Base-by-base conservation (phyloP, 2,113 vertebrate species). In the Clarias batrachus region DNA sequence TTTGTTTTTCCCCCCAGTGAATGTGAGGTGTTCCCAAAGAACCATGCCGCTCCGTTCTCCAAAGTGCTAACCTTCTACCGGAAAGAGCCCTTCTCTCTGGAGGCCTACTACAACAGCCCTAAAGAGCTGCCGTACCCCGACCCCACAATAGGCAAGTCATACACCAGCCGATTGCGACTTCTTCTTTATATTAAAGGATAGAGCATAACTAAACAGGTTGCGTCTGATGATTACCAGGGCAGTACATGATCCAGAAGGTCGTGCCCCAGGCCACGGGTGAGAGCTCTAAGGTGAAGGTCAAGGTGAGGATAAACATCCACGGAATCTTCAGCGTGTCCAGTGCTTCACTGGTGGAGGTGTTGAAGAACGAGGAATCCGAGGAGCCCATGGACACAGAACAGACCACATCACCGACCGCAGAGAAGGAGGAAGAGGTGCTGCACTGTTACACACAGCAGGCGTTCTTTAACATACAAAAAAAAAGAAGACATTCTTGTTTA, bases 41-140 rank as follows among this genome's bases (percentile, higher is more conserved):
- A 98, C 92, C 98, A 99, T 14, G 89, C 97, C 82, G 96, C 97
- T 88, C 98, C 98, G 0, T 99, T 99, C 93, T 99, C 98, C 70
- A 99, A 98, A 94, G 98, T 99, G 71, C 95, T 99, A 90, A 98
- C 98, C 0, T 99, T 99, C 95, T 99, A 97, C 93, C 96, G 98
- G 85, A 99, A 95, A 92, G 98, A 99, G 54, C 96, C 97, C 11
- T 99, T 99, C 68, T 96, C 95, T 85, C 93, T 99, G 89, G 98
- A 99, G 90, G 98, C 97, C 0, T 98, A 97, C 90, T 99, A 99
- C 90, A 97, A 94, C 82, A 92, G 41, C 88, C 96, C 97, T 81
- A 96, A 96, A 92, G 97, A 97, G 82, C 88, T 99, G 88, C 97
- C 97, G 56, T 99, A 98, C 85, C 97, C 98, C 82, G 97, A 99